phyloP scores from a whole-genome alignment of 2,113 vertebrate genomes.

The Alligator mississippiensis region DNA sequence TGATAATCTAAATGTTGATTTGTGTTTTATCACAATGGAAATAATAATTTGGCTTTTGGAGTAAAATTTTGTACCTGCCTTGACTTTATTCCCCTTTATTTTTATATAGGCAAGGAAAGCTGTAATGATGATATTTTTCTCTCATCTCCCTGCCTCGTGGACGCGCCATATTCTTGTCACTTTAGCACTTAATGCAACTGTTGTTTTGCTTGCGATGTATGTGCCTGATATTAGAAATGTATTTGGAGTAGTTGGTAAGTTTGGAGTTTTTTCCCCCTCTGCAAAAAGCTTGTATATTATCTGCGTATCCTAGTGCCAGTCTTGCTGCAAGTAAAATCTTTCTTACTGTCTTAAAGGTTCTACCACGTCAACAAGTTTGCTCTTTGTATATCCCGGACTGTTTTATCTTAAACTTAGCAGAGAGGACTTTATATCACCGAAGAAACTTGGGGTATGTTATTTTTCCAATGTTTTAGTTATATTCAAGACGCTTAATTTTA shows the following conservation, averaged over 20 bases:
- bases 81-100: background rate
- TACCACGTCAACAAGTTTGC: constrained; percentile 87
- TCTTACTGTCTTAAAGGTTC: constrained; percentile 79
- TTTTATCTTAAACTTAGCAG: constrained; percentile 92
- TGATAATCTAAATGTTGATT: background rate
- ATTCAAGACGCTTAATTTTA: constrained; percentile 34
- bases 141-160: constrained; percentile 84
- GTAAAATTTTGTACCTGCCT: background rate
- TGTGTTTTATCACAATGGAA: background rate
- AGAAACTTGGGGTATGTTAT: constrained; percentile 86
- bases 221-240: constrained; percentile 93
- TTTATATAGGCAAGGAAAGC: constrained; percentile 90
- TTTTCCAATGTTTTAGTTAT: constrained; percentile 9
- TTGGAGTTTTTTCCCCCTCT: background rate
- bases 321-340: background rate
- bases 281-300: background rate
- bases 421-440: constrained; percentile 82
- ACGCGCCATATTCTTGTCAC: constrained; percentile 84
- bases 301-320: background rate
- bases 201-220: constrained; percentile 90
- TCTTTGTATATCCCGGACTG: constrained; percentile 91
- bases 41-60: background rate
- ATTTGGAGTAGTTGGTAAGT: constrained; percentile 94
- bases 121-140: constrained; percentile 82
- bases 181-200: constrained; percentile 80